These are phyloP conservation scores for Drosophila seguyi DNA, from an alignment of 1,140 invertebrate genomes.

Conservation along the genomic window DNA sequence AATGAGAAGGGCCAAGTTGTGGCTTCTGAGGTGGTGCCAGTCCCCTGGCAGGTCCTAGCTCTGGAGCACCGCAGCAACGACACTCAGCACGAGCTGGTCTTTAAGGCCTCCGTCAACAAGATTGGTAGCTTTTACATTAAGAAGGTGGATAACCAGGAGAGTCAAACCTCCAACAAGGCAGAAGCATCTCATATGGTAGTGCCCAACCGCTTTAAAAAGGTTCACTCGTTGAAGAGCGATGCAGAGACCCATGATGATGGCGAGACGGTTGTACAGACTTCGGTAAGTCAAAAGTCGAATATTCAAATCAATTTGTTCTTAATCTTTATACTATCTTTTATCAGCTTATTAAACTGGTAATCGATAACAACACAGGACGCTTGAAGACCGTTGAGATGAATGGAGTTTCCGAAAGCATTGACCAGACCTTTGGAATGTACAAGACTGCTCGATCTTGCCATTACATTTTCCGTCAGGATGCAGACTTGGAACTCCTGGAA, in stretches of 20 bases:
- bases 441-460: slow-evolving; percentile 91
- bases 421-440: slow-evolving; percentile 93
- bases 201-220: slow-evolving; percentile 3
- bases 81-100: slow-evolving; percentile 89
- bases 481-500: slow-evolving; percentile 82
- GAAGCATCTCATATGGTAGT: too few species aligned
- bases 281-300: slow-evolving; percentile 22
- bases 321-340: neutral
- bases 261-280: slow-evolving; percentile 53
- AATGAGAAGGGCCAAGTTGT: slow-evolving; percentile 85
- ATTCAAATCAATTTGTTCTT: rapidly evolving
- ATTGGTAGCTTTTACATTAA: slow-evolving; percentile 57
- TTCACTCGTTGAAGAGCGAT: slow-evolving; percentile 1
- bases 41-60: slow-evolving; percentile 87
- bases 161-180: too few species aligned
- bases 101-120: slow-evolving; percentile 86
- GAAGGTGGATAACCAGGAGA: slow-evolving; percentile 8
- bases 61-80: slow-evolving; percentile 88
- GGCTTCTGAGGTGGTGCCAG: slow-evolving; percentile 87
- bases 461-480: slow-evolving; percentile 93
- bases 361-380: slow-evolving; percentile 78
- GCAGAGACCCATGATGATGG: neutral
- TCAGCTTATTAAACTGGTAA: slow-evolving; percentile 56
- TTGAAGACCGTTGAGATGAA: slow-evolving; percentile 87
- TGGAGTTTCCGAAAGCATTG: slow-evolving; percentile 65